Base-by-base conservation (phyloP, 2,113 vertebrate genomes). In the Corydoras maculifer region DNA sequence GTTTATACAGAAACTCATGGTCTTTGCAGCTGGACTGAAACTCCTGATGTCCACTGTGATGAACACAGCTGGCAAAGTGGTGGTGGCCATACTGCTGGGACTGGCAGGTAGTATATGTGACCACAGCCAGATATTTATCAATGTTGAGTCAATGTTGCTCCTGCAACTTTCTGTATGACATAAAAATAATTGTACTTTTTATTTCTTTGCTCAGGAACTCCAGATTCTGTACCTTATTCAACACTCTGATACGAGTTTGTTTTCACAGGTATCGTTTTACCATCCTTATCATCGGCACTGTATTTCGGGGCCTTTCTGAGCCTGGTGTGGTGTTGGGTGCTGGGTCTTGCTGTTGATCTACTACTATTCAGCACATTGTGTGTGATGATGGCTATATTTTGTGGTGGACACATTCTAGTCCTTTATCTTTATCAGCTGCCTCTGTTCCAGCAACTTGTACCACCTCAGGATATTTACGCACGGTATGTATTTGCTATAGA, bases 381-480 rank as follows among this genome's bases (percentile, higher is more conserved):
- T 74, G 87, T 93, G 63, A 85, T 91, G 87, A 85, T 86, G 83
- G 80, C 87, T 74, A 84, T 91, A 70, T 91, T 92, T 78, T 90
- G 89, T 0, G 85, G 82, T 1, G 87, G 90, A 61, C 91, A 91
- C 74, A 78, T 93, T 32, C 62, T 86, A 30, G 77, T 74, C 18
- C 81, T 93, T 50, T 92, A 92, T 71, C 75, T 92, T 5, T 93
- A 92, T 80, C 91, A 93, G 82, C 75, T 92, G 30, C 91, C 90
- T 1, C 75, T 89, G 70, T 80, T 86, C 49, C 90, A 91, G 79
- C 62, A 83, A 50, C 49, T 88, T 0, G 71, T 93, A 30, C 87
- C 90, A 4, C 88, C 89, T 13, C 80, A 88, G 0, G 83, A 92
- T 30, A 49, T 90, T 71, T 89, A 84, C 3, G 83, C 88, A 73